Percentiles rank a stretch among this genome's conserved stretches.
Evolutionary conservation across 2,888 invertebrate genomes (phyloP).

Genomic region (Pyrrhia umbra): DNA sequence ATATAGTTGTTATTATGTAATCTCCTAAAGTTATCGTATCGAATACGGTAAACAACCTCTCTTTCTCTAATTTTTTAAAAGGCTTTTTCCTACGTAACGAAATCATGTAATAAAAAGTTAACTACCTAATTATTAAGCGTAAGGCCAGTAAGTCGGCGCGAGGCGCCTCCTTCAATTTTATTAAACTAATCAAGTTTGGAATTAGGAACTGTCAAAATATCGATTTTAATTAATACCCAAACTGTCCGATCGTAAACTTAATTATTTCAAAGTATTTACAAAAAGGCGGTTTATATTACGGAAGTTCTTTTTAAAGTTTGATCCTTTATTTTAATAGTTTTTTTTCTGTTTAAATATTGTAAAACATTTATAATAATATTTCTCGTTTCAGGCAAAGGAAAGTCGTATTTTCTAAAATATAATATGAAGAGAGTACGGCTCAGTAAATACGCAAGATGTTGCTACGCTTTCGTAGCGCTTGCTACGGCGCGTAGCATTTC

Average conservation of each 20-base stretch:
- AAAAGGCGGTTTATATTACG: neutral
- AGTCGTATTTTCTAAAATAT: constrained; percentile 13
- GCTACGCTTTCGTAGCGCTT: constrained; percentile 52
- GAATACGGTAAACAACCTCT: too few relatives aligned
- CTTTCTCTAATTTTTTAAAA: neutral
- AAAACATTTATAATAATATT: neutral
- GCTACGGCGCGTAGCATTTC: constrained; percentile 55
- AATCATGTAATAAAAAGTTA: neutral
- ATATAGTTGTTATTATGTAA: too few relatives aligned
- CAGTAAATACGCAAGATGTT: constrained; percentile 26
- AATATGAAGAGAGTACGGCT: constrained; percentile 9
- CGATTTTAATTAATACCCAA: constrained; percentile 32
- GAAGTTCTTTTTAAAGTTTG: neutral
- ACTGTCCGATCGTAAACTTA: constrained; percentile 16
- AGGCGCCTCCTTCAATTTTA: constrained; percentile 16
- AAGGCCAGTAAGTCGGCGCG: neutral
- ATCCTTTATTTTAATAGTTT: too few relatives aligned
- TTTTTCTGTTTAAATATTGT: neutral
- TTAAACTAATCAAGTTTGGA: constrained; percentile 25
- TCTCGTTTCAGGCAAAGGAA: neutral
- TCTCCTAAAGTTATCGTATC: too few relatives aligned
- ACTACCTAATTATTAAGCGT: neutral
- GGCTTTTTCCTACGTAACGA: neutral
- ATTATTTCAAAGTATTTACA: constrained; percentile 16
- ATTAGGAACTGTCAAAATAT: constrained; percentile 12